Base-by-base conservation (phyloP, 2,113 vertebrate species). In the Lethenteron reissneri region DNA sequence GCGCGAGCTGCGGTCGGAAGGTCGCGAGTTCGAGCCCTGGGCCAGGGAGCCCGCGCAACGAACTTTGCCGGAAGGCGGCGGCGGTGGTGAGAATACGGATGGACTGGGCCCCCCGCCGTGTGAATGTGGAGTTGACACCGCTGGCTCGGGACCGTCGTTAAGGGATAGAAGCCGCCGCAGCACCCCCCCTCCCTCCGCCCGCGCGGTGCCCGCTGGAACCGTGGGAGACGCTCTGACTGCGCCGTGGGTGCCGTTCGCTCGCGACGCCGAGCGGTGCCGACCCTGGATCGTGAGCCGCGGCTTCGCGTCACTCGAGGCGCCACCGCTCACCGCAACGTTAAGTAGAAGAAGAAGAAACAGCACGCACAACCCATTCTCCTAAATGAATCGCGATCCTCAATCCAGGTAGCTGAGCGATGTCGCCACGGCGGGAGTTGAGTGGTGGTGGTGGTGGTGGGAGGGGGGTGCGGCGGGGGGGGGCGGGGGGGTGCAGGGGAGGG, bases 321-420 rank as follows among this genome's bases (percentile, higher is more conserved):
- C 80, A 76, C 80, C 82, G 80, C 81, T 83, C 79, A 81, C 78
- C 81, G 69, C 8, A 72, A 77, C 5, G 77, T 73, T 81, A 81
- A 71, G 79, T 79, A 79, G 81, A 78, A 72, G 79, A 12, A 59
- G 71, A 80, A 76, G 74, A 71, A 3, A 71, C 72, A 73, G 73
- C 72, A 60, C 58, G 2, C 58, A 71, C 6, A 7, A 41, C 41
- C 41, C 6, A 41, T 41, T 41, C 41, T 41, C n/a, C 41, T 41
- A 41, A 41, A 41, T 41, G 41, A 41, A 41, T 41, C 6, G 41
- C 41, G 41, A 41, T 41, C 41, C 41, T 41, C 41, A 41, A 41
- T 41, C 41, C 41, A 41, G 41, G 41, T 41, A 41, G 41, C 6
- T 41, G 41, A 41, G 41, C 41, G 41, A 41, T 6, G 41, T 41